These are phyloP conservation scores for Chrysocyon brachyurus DNA, from an alignment of 2,797 vertebrate species.

Conservation along the genomic window DNA sequence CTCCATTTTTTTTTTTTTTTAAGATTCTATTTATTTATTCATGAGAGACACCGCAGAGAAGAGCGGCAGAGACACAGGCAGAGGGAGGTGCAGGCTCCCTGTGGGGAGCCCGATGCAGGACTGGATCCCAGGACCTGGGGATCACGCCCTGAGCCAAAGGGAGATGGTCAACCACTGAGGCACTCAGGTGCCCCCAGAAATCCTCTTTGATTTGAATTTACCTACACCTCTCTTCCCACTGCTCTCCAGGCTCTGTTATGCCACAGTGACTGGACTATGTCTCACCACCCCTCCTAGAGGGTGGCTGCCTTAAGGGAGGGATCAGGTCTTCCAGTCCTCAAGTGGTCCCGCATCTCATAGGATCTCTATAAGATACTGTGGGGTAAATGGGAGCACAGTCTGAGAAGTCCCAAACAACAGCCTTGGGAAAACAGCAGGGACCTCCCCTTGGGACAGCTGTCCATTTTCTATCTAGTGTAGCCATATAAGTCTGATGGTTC, in stretches of 20 bases:
- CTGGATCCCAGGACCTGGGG: too few species aligned
- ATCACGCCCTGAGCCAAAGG: too few species aligned
- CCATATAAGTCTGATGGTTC: background rate
- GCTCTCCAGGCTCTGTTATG: background rate
- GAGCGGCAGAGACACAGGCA: too few species aligned
- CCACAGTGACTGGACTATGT: background rate
- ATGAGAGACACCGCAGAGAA: too few species aligned
- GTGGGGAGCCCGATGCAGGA: too few species aligned
- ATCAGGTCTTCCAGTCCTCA: too few species aligned
- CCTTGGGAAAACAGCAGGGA: background rate
- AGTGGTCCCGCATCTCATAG: background rate
- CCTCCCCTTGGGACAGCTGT: background rate
- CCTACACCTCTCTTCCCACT: background rate
- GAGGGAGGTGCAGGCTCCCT: too few species aligned
- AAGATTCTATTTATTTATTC: too few species aligned
- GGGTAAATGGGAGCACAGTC: background rate
- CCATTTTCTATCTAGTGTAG: background rate
- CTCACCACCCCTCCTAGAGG: background rate
- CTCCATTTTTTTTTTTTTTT: too few species aligned
- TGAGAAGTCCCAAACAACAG: background rate
- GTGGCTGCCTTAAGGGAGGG: background rate
- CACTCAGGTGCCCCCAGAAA: too few species aligned
- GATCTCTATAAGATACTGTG: background rate
- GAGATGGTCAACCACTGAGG: too few species aligned
- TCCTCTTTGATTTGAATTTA: background rate